Base-by-base conservation (phyloP, 2,797 vertebrate genomes). In the Gymnothorax reevesii region DNA sequence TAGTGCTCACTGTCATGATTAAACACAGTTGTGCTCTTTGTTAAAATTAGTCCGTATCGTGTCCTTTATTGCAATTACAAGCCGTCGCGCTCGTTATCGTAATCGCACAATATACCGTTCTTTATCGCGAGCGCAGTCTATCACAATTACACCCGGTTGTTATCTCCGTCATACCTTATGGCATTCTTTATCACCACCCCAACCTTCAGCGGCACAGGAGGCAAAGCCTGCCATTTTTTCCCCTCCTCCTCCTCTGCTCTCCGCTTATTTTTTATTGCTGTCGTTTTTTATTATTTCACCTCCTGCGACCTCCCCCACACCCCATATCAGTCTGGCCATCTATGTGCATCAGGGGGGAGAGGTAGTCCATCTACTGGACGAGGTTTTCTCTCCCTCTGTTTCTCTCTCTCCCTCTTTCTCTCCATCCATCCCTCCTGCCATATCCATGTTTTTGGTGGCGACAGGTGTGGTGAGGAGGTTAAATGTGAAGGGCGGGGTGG, bases 171-270 rank as follows among this genome's bases (percentile, higher is more conserved):
- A 6, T 80, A 71, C 89, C 88, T 91, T 90, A 89, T 83, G 8
- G 85, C 88, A 84, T 90, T 89, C 88, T 91, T 88, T 88, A 89
- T 88, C 88, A 90, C 93, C 94, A 94, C 94, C 94, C 95, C 94
- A 92, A 93, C 92, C 94, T 95, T 92, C 92, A 93, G 89, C 93
- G 93, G 94, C 95, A 93, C 94, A 92, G 90, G 90, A 77, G 91
- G 89, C 90, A 89, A 94, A 93, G 95, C 94, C 93, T 94, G 87
- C 27, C 13, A 69, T 22, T 57, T 12, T 8, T 42, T 25, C 33
- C 84, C 27, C 7, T 17, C 42, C 52, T 10, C 77, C 66, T 27
- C n/a, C 33, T n/a, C 7, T 17, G 22, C 12, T 80, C 66, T 84
- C 87, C 66, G 85, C 55, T 82, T 82, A 13, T 86, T 83, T 86